These are phyloP conservation scores for Phyllopteryx taeniolatus DNA, from an alignment of 2,113 vertebrate species.

Conservation along the genomic window DNA sequence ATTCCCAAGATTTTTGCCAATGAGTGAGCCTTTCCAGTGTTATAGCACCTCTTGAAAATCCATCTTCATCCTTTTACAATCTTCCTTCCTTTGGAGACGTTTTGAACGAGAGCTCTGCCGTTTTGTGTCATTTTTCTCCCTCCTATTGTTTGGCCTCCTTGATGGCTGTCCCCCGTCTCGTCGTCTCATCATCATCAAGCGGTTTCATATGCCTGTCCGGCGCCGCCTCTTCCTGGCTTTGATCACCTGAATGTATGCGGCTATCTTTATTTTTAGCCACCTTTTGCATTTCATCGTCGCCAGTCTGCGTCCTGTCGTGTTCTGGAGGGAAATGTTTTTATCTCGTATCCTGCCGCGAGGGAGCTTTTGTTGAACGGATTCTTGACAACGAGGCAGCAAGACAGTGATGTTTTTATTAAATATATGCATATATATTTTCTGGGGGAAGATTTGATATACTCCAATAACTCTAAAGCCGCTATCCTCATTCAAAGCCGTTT, in stretches of 20 bases:
- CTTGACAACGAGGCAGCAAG: neutral
- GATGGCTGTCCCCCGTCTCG: neutral
- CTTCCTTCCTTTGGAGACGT: neutral
- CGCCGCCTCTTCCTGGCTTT: neutral
- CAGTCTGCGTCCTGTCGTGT: neutral
- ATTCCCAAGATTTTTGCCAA: neutral
- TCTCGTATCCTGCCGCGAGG: neutral
- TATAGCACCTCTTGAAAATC: neutral
- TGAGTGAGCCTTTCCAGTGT: neutral
- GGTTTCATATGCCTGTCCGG: neutral
- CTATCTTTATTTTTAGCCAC: constrained; percentile 5
- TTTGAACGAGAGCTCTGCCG: neutral
- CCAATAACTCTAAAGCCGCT: neutral
- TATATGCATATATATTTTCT: neutral
- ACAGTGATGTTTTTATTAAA: neutral
- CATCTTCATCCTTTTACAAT: neutral
- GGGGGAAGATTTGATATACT: neutral
- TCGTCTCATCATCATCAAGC: neutral
- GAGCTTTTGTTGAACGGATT: neutral
- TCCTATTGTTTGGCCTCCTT: neutral
- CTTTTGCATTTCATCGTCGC: neutral
- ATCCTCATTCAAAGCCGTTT: neutral
- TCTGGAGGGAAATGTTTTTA: neutral
- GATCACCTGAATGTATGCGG: neutral
- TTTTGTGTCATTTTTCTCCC: neutral